These are phyloP conservation scores for Gnatocerus cornutus DNA, from an alignment of 2,888 invertebrate genomes.

Conservation along the genomic window DNA sequence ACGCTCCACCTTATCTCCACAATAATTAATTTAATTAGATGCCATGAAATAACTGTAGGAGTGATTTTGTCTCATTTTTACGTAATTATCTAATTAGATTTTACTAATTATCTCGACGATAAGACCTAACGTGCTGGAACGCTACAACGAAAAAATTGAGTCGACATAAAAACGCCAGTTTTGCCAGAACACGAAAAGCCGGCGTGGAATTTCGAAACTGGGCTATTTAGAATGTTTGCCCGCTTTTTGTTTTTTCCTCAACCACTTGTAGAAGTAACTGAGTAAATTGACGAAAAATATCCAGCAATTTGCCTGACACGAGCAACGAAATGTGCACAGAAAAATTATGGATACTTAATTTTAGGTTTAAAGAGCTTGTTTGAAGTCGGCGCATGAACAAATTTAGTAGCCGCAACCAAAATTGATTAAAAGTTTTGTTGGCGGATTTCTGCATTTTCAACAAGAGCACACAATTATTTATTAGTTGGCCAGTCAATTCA, in stretches of 20 bases:
- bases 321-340: background rate
- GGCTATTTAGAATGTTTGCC: conserved; percentile 5
- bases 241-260: background rate
- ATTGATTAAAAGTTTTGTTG: too few species aligned
- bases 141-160: background rate
- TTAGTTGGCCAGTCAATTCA: too few species aligned
- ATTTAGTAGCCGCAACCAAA: too few species aligned
- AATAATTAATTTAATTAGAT: conserved; percentile 52
- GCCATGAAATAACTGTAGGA: conserved; percentile 49
- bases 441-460: too few species aligned
- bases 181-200: background rate
- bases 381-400: too few species aligned
- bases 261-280: background rate
- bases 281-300: background rate
- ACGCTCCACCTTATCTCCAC: conserved; percentile 45
- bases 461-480: too few species aligned
- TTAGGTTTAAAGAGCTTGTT: background rate
- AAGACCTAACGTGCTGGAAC: conserved; percentile 31
- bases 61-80: conserved; percentile 51
- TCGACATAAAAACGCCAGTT: conserved; percentile 10
- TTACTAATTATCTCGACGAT: conserved; percentile 52
- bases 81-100: conserved; percentile 53
- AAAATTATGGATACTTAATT: conserved; percentile 2
- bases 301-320: background rate
- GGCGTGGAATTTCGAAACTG: background rate